Evolutionary conservation across 2,888 invertebrate genomes (phyloP).

Genomic region (Gibbula magus): DNA sequence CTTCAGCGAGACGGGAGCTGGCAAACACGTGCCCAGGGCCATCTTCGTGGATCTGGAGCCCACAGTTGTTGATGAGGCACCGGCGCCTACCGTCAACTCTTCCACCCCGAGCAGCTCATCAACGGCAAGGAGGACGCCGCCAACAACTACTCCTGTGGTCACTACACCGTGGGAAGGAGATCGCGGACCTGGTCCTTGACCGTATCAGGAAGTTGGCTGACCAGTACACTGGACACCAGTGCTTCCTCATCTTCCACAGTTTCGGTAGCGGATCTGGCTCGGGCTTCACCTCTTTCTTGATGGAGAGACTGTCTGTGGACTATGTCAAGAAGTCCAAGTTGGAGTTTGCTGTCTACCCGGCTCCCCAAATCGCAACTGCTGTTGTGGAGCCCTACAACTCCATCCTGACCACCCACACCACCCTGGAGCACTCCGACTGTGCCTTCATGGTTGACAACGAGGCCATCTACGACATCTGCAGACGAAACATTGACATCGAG

Average conservation of each 20-base stretch:
- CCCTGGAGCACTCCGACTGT: constrained; percentile 70
- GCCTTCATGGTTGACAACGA: constrained; percentile 75
- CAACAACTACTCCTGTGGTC: constrained; percentile 97
- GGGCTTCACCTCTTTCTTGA: constrained; percentile 90
- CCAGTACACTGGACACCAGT: constrained; percentile 74
- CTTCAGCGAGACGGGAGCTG: constrained; percentile 89
- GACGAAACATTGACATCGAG: constrained; percentile 87
- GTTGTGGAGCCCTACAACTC: constrained; percentile 71
- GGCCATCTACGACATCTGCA: constrained; percentile 83
- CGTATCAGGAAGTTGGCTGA: constrained; percentile 75
- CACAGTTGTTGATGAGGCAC: constrained; percentile 83
- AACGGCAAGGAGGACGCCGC: constrained; percentile 98
- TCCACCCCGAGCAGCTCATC: constrained; percentile 82
- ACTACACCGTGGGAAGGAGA: constrained; percentile 94
- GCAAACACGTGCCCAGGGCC: constrained; percentile 93
- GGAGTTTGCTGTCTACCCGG: constrained; percentile 80
- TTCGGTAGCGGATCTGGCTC: constrained; percentile 80
- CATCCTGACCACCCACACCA: constrained; percentile 69
- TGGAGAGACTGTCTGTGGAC: constrained; percentile 89
- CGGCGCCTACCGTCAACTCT: constrained; percentile 39
- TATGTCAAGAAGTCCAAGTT: constrained; percentile 85
- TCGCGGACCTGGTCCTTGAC: constrained; percentile 80
- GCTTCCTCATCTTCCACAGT: constrained; percentile 85
- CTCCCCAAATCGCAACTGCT: constrained; percentile 71
- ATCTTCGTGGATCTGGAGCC: constrained; percentile 89